phyloP scores from a whole-genome alignment of 2,113 vertebrate genomes.

The Typhlomys cinereus region DNA sequence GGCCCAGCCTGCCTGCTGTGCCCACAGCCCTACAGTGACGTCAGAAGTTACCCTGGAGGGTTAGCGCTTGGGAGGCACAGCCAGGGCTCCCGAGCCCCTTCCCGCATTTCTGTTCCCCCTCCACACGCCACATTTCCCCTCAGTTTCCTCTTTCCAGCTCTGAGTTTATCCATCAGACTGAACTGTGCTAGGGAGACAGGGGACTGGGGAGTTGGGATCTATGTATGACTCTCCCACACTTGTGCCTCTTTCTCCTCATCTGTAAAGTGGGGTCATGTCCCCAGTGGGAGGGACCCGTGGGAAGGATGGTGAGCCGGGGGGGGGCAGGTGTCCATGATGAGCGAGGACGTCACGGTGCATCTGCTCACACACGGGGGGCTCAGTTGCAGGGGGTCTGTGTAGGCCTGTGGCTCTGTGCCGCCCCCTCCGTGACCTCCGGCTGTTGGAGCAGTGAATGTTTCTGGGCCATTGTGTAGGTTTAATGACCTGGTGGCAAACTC shows the following conservation, averaged over 20 bases:
- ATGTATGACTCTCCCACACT: fast-evolving
- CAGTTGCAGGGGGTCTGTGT: too few relatives aligned
- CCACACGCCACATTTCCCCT: not conserved
- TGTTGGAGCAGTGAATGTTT: not conserved
- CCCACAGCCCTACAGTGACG: too few relatives aligned
- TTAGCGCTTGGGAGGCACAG: not conserved
- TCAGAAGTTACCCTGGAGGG: not conserved
- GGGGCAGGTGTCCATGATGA: not conserved
- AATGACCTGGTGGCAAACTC: constrained; percentile 43
- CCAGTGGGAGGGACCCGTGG: not conserved
- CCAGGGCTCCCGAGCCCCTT: not conserved
- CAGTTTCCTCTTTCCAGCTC: too few relatives aligned
- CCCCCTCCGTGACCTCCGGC: not conserved
- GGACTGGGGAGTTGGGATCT: not conserved
- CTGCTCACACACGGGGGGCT: not conserved
- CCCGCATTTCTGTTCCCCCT: not conserved
- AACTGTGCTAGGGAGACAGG: not conserved
- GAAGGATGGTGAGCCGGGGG: not conserved
- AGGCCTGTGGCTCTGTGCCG: too few relatives aligned
- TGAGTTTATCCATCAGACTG: not conserved
- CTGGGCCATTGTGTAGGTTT: constrained; percentile 57
- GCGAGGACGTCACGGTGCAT: fast-evolving
- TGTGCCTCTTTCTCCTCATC: not conserved
- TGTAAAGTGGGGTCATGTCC: not conserved
- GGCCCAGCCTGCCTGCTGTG: too few relatives aligned